A percentile compares a stretch with the other conserved stretches of the same genome.
phyloP scores from a whole-genome alignment of 1,140 invertebrate species.

The Cecropterus lyciades region DNA sequence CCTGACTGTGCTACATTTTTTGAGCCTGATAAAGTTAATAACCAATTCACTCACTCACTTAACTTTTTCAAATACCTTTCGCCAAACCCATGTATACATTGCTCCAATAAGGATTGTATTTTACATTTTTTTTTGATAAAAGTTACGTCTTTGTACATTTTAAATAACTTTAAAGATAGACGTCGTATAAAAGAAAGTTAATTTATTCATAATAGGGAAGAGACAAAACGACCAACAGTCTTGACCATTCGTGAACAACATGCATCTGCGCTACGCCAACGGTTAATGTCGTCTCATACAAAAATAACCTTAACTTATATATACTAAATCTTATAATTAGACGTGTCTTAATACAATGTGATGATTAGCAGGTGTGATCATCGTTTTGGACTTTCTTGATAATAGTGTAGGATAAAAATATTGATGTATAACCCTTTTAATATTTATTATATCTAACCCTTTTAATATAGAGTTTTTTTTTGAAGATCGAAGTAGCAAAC shows the following conservation, averaged over 20 bases:
- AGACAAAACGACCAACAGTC: background rate
- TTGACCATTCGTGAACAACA: conserved; percentile 1
- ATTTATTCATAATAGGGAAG: background rate
- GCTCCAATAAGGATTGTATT: no score
- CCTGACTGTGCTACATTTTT: no score
- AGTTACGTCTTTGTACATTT: background rate
- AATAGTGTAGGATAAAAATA: no score
- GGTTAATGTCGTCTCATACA: conserved; percentile 11
- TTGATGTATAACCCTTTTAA: no score
- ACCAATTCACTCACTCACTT: no score
- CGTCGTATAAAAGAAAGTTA: background rate
- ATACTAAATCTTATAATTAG: conserved; percentile 6
- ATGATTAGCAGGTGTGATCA: background rate
- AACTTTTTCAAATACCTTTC: no score
- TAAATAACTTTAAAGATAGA: background rate
- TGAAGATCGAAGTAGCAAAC: no score
- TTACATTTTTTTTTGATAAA: no score
- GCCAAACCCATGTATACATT: no score
- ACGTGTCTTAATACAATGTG: conserved; percentile 17
- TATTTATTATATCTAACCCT: no score
- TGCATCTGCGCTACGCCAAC: conserved; percentile 1
- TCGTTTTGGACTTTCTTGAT: conserved; percentile 4
- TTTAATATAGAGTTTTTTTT: no score
- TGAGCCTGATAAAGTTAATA: no score
- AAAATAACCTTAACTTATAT: conserved; percentile 21